These are phyloP conservation scores for Chironex yamaguchii DNA, from an alignment of 30 jellyfish, hydroid and myxozoan species.

Conservation along the genomic window DNA sequence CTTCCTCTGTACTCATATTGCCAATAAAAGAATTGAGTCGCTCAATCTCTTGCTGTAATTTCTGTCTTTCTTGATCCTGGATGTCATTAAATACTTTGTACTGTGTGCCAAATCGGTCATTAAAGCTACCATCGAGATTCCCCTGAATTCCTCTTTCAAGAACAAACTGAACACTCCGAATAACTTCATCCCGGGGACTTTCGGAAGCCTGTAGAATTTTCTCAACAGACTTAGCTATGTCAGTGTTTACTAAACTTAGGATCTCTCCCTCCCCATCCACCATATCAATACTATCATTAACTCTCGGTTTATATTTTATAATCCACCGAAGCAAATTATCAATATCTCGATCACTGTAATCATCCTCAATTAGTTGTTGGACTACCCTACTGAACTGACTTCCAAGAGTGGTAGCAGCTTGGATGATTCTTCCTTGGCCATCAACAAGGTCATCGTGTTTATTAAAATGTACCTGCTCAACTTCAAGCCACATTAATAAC, in stretches of 20 bases:
- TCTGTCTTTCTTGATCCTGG: background rate
- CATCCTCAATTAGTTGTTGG: background rate
- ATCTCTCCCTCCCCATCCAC: background rate
- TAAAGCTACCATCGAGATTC: background rate
- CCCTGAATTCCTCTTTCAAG: background rate
- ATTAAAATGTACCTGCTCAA: background rate
- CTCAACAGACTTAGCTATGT: background rate
- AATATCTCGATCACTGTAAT: background rate
- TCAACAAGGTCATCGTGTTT: background rate
- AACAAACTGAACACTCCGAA: background rate
- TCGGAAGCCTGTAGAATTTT: background rate
- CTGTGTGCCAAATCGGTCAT: background rate
- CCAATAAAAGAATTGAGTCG: too few species aligned
- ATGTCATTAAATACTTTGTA: too few species aligned
- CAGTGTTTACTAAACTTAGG: background rate
- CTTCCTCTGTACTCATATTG: too few species aligned
- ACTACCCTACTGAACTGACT: background rate
- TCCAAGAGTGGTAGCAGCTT: background rate
- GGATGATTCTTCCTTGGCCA: background rate
- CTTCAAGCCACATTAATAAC: background rate
- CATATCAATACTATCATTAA: background rate
- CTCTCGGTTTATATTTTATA: background rate
- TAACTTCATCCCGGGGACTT: background rate
- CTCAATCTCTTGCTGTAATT: background rate
- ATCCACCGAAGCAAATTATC: background rate